Percentiles rank a stretch among this genome's conserved stretches.
These are phyloP conservation scores for Rhodinocichla rosea DNA, from an alignment of 2,113 vertebrate genomes.

Conservation along the genomic window DNA sequence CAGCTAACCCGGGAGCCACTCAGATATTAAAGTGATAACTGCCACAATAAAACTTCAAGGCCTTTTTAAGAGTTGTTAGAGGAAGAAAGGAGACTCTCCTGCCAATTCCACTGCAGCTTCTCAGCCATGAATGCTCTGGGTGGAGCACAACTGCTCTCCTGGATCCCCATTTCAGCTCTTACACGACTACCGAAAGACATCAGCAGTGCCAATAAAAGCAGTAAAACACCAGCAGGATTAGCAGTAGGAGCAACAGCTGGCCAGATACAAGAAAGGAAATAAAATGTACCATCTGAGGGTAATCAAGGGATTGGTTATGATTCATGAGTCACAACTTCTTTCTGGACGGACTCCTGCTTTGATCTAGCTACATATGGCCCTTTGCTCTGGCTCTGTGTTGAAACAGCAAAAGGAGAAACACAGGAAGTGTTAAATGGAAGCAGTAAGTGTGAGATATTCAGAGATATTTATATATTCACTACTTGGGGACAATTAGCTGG, in stretches of 20 bases:
- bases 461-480: slow-evolving; percentile 12
- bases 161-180: neutral
- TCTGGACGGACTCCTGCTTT: slow-evolving; percentile 36
- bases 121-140: neutral
- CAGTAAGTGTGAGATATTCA: neutral
- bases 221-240: slow-evolving; percentile 36
- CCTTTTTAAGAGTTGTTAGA: neutral
- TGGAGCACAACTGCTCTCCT: neutral
- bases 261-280: slow-evolving; percentile 45
- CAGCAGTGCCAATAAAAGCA: slow-evolving; percentile 3
- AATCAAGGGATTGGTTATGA: slow-evolving; percentile 51
- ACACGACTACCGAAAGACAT: neutral
- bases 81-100: neutral
- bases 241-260: slow-evolving; percentile 50
- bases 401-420: slow-evolving; percentile 3
- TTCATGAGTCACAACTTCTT: slow-evolving; percentile 32
- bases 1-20: neutral
- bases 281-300: slow-evolving; percentile 51
- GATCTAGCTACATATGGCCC: slow-evolving; percentile 34
- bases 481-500: neutral
- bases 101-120: neutral
- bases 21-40: neutral
- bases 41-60: slow-evolving; percentile 8
- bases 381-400: neutral
- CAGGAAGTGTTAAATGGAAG: neutral